Conservation (phyloP, 2,888 invertebrate genomes). For the Leptura quadrifasciata region DNA sequence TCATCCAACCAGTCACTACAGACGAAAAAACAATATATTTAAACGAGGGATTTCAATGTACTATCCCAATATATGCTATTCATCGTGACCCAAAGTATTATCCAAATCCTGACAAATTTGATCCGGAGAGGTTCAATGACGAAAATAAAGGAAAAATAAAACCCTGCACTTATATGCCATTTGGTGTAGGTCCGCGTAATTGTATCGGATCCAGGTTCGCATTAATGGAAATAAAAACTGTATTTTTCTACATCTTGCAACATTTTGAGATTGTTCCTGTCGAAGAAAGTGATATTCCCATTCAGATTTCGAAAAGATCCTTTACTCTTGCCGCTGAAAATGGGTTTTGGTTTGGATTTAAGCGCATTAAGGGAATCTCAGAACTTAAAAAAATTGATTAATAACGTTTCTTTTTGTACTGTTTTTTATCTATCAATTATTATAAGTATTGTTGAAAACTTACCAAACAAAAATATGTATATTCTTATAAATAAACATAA, state of each 20-base stretch:
- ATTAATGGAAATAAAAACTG: slow-evolving; percentile 67
- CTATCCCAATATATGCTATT: slow-evolving; percentile 67
- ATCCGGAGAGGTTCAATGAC: slow-evolving; percentile 68
- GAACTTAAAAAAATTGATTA: no score
- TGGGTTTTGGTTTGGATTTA: slow-evolving; percentile 52
- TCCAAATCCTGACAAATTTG: slow-evolving; percentile 72
- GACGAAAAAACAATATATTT: slow-evolving; percentile 42
- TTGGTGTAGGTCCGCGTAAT: slow-evolving; percentile 75
- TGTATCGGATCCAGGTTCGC: slow-evolving; percentile 74
- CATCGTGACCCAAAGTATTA: slow-evolving; percentile 72
- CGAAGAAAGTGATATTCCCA: slow-evolving; percentile 65
- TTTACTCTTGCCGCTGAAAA: slow-evolving; percentile 59
- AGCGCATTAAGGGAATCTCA: slow-evolving; percentile 30
- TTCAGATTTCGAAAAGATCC: slow-evolving; percentile 57
- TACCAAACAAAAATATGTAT: no score
- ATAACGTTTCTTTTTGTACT: no score
- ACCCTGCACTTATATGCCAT: slow-evolving; percentile 75
- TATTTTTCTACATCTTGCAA: slow-evolving; percentile 61
- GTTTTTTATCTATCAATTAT: no score
- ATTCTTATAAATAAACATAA: no score
- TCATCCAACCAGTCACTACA: slow-evolving; percentile 60
- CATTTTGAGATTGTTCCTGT: slow-evolving; percentile 64
- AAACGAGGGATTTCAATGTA: slow-evolving; percentile 63
- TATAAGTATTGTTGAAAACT: no score
- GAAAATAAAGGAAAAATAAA: slow-evolving; percentile 69